Base-by-base conservation (phyloP, 2,113 vertebrate genomes). In the Globicephala melas region DNA sequence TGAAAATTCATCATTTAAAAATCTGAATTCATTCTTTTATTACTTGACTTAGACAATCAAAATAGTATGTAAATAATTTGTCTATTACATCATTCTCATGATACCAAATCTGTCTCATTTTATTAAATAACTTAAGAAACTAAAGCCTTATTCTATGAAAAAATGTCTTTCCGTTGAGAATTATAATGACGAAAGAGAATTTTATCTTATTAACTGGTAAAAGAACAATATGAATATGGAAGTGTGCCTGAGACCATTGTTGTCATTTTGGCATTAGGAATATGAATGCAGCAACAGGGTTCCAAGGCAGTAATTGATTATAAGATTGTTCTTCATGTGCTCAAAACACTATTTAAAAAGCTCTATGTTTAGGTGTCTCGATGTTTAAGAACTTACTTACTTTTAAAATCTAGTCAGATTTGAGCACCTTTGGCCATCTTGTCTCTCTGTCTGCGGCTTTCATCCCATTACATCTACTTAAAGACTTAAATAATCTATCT, bases 71-170 rank as follows among this genome's bases (percentile, higher is more conserved):
- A 65, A 7, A 23, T 44, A 60, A 6, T 73, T 97, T 92, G 68
- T 62, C 20, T 67, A 21, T 26, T 41, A 3, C 11, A 62, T 41
- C 8, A 17, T 92, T 94, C 80, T 96, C 58, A 91, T 71, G 58
- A 71, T 79, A 89, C 31, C 44, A 87, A 82, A 79, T 86, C n/a
- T 84, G 47, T 83, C 23, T 95, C 65, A 76, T 81, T 85, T 96
- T 82, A 92, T 95, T 80, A 92, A 93, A 81, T 87, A 53, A 60
- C 36, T 58, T n/a, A 67, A 81, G 60, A 91, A 96, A 88, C 5
- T 44, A 71, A 92, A 74, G 9, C 21, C 55, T 73, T 91, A 65
- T 33, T 95, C 68, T 89, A 86, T 89, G 58, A 71, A 93, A 93
- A 93, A 81, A 89, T 65, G 12, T 91, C 68, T 87, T 89, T 90